Base-by-base conservation (phyloP, 2,888 invertebrate species). In the Himalopsyche kuldschensis region DNA sequence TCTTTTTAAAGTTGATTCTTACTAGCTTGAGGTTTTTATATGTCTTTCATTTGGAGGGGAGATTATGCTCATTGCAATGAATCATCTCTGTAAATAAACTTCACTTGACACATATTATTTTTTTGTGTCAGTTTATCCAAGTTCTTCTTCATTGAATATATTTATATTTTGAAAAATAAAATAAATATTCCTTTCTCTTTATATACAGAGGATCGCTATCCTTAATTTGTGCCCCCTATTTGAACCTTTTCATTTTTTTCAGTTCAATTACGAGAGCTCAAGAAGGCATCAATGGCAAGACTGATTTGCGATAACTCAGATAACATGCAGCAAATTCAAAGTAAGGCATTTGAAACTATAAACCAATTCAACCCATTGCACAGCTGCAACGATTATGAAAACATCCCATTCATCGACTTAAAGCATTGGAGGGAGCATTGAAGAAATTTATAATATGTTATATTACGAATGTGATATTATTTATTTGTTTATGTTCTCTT, bases 301-400 rank as follows among this genome's bases (percentile, higher is more conserved):
- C 89, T 97, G 32, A 90, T 97, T 83, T 97, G 97, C 88, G 96
- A 97, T 89, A 97, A 97, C 89, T 94, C 95, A 0, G 94, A 95
- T 87, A 90, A 93, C 75, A 93, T 96, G 10, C 88, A 91, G 85
- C 91, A 92, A 79, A 94, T 96, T 88, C 96, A 96, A 88, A 92
- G 91, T 0, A 91, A 91, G 87, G 95, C 95, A 0, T 96, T 96
- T 88, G 92, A 94, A 88, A 89, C 92, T 85, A 93, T 95, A 86
- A 94, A 94, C 0, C 87, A 90, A 1, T 86, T 87, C 87, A 92
- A 92, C 84, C 90, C 90, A 0, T 90, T 89, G 78, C 88, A 88
- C 84, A 87, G 88, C 47, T 92, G 91, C 82, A 88, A 90, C 2
- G 91, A 92, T 41, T 69, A 31, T 11, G 27, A 83, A 15, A 48